Percentiles rank a stretch among this genome's conserved stretches.
Conservation (phyloP, 2,797 vertebrate genomes). For the Gephyroberyx darwinii region DNA sequence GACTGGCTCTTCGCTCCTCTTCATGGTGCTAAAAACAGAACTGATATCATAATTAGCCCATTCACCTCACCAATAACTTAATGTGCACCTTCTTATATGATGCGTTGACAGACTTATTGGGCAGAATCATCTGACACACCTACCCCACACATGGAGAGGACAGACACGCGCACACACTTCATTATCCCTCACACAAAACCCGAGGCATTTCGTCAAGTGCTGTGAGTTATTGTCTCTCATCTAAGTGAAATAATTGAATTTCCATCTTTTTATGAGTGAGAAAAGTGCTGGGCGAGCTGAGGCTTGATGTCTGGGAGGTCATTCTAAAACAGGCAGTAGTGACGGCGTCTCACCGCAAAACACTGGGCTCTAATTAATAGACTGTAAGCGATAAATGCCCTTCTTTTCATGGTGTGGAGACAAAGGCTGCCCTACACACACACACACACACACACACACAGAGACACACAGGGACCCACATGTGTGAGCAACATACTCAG, state of each 20-base stretch:
- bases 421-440: slow-evolving; percentile 20
- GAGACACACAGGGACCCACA: slow-evolving; percentile 42
- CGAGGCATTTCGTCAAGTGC: slow-evolving; percentile 41
- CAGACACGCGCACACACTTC: slow-evolving; percentile 19
- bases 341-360: slow-evolving; percentile 58
- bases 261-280: slow-evolving; percentile 69
- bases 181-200: slow-evolving; percentile 26
- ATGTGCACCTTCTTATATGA: slow-evolving; percentile 67
- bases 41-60: slow-evolving; percentile 64
- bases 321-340: slow-evolving; percentile 18
- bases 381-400: slow-evolving; percentile 64
- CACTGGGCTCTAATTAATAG: slow-evolving; percentile 74
- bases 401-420: slow-evolving; percentile 25
- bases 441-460: slow-evolving; percentile 32
- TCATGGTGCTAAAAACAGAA: slow-evolving; percentile 40
- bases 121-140: slow-evolving; percentile 27
- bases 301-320: slow-evolving; percentile 17
- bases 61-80: slow-evolving; percentile 61
- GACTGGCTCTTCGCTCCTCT: slow-evolving; percentile 60
- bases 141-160: slow-evolving; percentile 49
- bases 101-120: slow-evolving; percentile 66
- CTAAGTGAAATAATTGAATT: slow-evolving; percentile 62
- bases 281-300: neutral
- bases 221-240: slow-evolving; percentile 57
- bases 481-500: slow-evolving; percentile 55